Conservation (phyloP, 2,888 invertebrate genomes). For the Timema podura region DNA sequence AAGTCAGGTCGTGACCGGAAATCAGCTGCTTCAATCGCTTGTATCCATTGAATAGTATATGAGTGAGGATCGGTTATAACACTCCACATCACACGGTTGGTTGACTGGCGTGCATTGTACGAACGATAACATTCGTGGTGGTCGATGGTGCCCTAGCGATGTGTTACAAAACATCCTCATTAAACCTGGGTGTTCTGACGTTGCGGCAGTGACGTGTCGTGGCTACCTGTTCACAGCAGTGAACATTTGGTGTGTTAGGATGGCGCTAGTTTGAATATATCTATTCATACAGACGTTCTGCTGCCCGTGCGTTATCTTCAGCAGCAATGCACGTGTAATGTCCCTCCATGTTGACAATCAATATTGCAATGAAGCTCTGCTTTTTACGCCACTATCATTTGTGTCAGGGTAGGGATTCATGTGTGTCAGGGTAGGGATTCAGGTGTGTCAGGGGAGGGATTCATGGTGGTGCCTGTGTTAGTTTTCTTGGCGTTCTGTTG, state of each 20-base stretch:
- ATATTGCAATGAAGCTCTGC: no score
- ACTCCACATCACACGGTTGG: background rate
- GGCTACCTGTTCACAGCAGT: background rate
- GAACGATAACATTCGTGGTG: background rate
- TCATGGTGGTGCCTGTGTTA: no score
- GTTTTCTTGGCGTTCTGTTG: no score
- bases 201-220: background rate
- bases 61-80: background rate
- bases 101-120: background rate
- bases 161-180: background rate
- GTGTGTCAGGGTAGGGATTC: no score
- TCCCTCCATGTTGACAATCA: no score
- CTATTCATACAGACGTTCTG: background rate
- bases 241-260: background rate
- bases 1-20: background rate
- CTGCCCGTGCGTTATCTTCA: no score
- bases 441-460: no score
- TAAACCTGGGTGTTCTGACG: background rate
- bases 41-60: background rate
- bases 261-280: background rate
- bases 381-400: no score
- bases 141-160: background rate
- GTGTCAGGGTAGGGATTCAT: no score
- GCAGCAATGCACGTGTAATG: no score
- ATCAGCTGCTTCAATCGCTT: background rate